Base-by-base conservation (phyloP, 1,140 invertebrate genomes). In the Pseudomyrmex cubaensis region DNA sequence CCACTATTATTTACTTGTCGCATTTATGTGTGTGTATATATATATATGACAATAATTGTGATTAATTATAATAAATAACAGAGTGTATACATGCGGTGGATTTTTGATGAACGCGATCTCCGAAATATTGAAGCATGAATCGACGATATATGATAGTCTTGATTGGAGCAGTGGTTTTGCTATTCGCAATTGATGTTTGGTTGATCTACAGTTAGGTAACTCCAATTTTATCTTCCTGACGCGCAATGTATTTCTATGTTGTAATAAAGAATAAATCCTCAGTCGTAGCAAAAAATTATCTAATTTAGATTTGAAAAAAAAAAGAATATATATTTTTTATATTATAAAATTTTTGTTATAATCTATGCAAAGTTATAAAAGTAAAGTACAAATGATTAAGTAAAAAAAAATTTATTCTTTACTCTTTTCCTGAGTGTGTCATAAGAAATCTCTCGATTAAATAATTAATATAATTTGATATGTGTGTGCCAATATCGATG, bases 131-230 rank as follows among this genome's bases (percentile, higher is more conserved):
- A 59, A 70, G 44, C 15, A 80, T 80, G 76, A 80, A 48, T n/a
- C 20, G 10, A 5, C 12, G 4, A 70, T 10, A 2, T 48, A 2
- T 50, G 20, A 15, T 7, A 17, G 1, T 25, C 22, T 17, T 59
- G 15, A 20, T 61, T n/a, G 35, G 57, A 2, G 2, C 20, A 20
- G 20, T 59, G 44, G 13, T 70, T 0, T 17, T 35, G 10, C n/a
- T 80, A 80, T 2, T 70, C 8, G 66, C 4, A 20, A 13, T 22
- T 50, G 54, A 70, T 17, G 25, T 35, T 35, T 10, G 59, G 4
- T 59, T 70, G 2, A 10, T 70, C 20, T 80, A 80, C 76, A 70
- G 76, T 80, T 80, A 80, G 66, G 64, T 80, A 70, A 80, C 66
- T 48, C 20, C 4, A 59, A 70, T 61, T 20, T 57, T 69, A 77